Conservation (phyloP, 2,888 invertebrate genomes). For the Phasia obesa region DNA sequence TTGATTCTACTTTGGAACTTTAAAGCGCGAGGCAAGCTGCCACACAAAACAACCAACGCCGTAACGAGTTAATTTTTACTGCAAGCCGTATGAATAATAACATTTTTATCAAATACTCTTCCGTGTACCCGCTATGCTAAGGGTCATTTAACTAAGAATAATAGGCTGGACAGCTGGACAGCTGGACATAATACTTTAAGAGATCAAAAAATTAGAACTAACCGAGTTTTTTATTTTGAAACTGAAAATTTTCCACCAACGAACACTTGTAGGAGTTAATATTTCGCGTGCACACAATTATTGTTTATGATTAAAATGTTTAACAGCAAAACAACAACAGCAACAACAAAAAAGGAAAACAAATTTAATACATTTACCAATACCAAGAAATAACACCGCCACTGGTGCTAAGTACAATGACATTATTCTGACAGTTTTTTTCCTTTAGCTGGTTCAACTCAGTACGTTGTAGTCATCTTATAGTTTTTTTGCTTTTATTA, state of each 20-base stretch:
- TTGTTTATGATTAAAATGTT: slow-evolving; percentile 42
- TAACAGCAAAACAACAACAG: neutral
- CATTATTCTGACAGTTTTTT: slow-evolving; percentile 70
- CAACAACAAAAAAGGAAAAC: slow-evolving; percentile 7
- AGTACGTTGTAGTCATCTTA: slow-evolving; percentile 10
- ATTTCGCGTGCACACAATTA: slow-evolving; percentile 34
- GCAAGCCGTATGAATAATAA: no score
- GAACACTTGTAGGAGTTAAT: neutral
- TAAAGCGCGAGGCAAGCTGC: no score
- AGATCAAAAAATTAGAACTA: neutral
- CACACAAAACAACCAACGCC: no score
- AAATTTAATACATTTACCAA: neutral
- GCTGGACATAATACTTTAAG: no score
- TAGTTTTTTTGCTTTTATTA: slow-evolving; percentile 21
- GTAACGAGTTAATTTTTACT: no score
- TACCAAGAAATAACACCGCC: slow-evolving; percentile 2
- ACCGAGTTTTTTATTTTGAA: neutral
- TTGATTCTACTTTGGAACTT: no score
- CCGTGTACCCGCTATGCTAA: no score
- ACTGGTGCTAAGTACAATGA: slow-evolving; percentile 71
- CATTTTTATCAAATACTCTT: no score
- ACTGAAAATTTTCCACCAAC: neutral
- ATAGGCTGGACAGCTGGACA: no score
- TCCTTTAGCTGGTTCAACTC: neutral
- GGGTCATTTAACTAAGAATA: no score